A percentile compares a stretch with the other conserved stretches of the same genome.
Evolutionary conservation across 2,797 vertebrate genomes (phyloP).

Genomic region (Acanthiza pusilla): DNA sequence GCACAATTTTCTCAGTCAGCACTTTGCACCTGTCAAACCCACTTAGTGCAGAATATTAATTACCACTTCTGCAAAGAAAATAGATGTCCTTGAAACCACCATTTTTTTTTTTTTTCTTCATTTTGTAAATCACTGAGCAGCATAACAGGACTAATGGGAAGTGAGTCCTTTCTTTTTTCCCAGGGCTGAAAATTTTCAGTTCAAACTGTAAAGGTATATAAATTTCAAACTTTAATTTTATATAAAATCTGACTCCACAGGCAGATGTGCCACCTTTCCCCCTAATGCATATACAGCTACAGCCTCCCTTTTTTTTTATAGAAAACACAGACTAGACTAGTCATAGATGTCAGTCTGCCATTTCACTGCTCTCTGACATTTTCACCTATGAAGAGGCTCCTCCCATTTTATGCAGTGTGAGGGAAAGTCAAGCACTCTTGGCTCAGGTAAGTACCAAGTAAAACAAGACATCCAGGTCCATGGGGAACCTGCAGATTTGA

Average conservation of each 20-base stretch:
- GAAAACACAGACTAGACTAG: background rate
- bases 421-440: background rate
- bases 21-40: background rate
- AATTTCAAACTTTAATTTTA: background rate
- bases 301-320: background rate
- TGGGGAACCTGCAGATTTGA: background rate
- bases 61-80: background rate
- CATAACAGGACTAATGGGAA: background rate
- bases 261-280: background rate
- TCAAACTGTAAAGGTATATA: background rate
- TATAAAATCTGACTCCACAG: background rate
- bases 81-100: background rate
- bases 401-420: background rate
- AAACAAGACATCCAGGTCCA: background rate
- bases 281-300: background rate
- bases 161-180: background rate
- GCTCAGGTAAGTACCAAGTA: background rate
- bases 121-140: background rate
- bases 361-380: background rate
- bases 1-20: background rate
- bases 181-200: background rate
- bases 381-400: background rate
- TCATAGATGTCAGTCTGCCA: background rate
- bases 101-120: background rate
- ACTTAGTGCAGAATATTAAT: background rate